phyloP scores from a whole-genome alignment of 2,888 invertebrate genomes.

The Sinotaia quadrata region DNA sequence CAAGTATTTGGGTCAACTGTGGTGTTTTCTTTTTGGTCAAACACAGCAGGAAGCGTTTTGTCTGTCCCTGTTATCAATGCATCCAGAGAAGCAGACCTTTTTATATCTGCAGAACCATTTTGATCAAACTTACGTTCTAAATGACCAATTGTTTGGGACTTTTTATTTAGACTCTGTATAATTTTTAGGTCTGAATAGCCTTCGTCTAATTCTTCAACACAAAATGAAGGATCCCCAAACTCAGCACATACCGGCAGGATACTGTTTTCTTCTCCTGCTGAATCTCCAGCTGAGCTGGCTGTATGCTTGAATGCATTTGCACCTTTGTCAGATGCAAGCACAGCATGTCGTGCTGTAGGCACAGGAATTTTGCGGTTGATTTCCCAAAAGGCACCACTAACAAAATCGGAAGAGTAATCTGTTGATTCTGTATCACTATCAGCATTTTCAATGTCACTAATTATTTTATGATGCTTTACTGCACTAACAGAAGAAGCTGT shows the following conservation, averaged over 20 bases:
- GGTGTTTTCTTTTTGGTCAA: too few species aligned
- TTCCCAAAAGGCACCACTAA: slow-evolving; percentile 31
- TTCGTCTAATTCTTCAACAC: slow-evolving; percentile 18
- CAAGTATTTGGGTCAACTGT: too few species aligned
- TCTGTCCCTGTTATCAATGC: too few species aligned
- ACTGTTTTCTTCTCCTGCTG: not conserved
- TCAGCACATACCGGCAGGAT: not conserved
- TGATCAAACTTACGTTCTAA: not conserved
- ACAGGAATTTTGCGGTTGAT: slow-evolving; percentile 28
- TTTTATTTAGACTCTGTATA: too few species aligned
- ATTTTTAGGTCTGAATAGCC: slow-evolving; percentile 27
- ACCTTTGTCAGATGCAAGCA: not conserved
- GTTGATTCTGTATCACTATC: slow-evolving; percentile 23
- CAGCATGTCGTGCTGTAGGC: not conserved
- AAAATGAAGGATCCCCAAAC: not conserved
- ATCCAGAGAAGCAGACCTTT: not conserved
- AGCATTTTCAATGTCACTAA: not conserved
- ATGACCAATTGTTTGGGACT: not conserved
- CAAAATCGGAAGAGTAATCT: slow-evolving; percentile 34
- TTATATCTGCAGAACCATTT: not conserved
- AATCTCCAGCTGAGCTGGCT: not conserved
- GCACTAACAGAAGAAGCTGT: not conserved
- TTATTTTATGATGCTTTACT: not conserved
- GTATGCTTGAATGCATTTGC: not conserved
- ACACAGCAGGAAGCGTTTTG: too few species aligned